Conservation (phyloP, 1,140 invertebrate species). For the Kradibia gibbosae region DNA sequence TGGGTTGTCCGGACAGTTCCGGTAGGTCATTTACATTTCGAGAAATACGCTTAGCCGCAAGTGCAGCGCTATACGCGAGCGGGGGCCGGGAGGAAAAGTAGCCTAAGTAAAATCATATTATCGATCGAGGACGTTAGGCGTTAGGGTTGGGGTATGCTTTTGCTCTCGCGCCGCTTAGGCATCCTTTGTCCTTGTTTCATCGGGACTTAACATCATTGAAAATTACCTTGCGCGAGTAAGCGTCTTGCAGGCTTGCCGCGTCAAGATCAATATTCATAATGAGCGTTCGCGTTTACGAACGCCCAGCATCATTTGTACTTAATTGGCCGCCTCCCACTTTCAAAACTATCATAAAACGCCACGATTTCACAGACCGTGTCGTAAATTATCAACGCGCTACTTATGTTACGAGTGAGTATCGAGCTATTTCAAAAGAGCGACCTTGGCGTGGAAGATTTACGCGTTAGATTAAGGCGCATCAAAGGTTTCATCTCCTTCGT, state of each 20-base stretch:
- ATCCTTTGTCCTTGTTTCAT: neutral
- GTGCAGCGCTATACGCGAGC: neutral
- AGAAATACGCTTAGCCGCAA: slow-evolving; percentile 23
- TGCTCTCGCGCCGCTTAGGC: neutral
- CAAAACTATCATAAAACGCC: neutral
- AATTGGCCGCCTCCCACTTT: neutral
- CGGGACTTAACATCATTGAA: neutral
- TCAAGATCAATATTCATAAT: neutral
- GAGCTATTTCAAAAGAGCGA: neutral
- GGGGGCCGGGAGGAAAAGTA: neutral
- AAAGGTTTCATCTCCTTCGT: no score
- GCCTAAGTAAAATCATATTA: neutral
- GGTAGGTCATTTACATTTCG: slow-evolving; percentile 42
- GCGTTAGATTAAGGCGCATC: no score
- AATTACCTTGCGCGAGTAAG: neutral
- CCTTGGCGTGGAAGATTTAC: neutral
- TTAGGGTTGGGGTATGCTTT: neutral
- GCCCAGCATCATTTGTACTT: neutral
- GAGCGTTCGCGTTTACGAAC: neutral
- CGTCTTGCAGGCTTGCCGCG: neutral
- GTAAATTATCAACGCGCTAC: neutral
- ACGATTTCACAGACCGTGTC: neutral
- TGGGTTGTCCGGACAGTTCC: slow-evolving; percentile 33
- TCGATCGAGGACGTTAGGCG: neutral
- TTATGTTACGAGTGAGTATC: neutral